A percentile compares a stretch with the other conserved stretches of the same genome.
Conservation (phyloP, 2,888 invertebrate genomes). For the Antitype chi region DNA sequence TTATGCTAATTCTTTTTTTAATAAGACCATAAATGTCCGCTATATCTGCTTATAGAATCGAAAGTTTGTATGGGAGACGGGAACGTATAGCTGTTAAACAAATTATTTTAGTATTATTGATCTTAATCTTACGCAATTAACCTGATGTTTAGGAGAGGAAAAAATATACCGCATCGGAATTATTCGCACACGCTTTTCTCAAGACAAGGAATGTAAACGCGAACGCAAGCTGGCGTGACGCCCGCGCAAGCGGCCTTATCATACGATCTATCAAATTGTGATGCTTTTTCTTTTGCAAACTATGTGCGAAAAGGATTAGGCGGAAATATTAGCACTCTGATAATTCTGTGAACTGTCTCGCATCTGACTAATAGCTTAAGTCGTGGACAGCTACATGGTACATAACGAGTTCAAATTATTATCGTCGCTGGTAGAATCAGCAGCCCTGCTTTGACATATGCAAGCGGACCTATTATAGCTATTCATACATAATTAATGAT, state of each 20-base stretch:
- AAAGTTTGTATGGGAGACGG: constrained; percentile 48
- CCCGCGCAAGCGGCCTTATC: constrained; percentile 73
- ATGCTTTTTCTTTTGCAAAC: constrained; percentile 76
- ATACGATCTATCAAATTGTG: constrained; percentile 77
- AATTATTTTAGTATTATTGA: constrained; percentile 78
- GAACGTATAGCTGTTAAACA: constrained; percentile 73
- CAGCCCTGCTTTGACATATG: constrained; percentile 33
- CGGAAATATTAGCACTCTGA: constrained; percentile 61
- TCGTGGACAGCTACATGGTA: constrained; percentile 12
- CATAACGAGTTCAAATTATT: constrained; percentile 35
- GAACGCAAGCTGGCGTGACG: constrained; percentile 77
- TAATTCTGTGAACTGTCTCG: constrained; percentile 67
- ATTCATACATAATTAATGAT: constrained; percentile 46
- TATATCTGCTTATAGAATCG: constrained; percentile 56
- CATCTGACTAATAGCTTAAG: constrained; percentile 51
- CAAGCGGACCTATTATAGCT: constrained; percentile 18
- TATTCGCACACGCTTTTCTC: constrained; percentile 80
- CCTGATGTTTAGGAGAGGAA: constrained; percentile 74
- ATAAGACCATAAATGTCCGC: constrained; percentile 45
- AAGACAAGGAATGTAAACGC: constrained; percentile 74
- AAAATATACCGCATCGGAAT: constrained; percentile 76
- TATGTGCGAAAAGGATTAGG: constrained; percentile 77
- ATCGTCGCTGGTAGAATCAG: constrained; percentile 23
- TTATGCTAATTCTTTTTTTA: constrained; percentile 63
- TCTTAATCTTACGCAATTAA: constrained; percentile 80